Conservation (phyloP, 2,888 invertebrate genomes). For the Ferdinandea cuprea region DNA sequence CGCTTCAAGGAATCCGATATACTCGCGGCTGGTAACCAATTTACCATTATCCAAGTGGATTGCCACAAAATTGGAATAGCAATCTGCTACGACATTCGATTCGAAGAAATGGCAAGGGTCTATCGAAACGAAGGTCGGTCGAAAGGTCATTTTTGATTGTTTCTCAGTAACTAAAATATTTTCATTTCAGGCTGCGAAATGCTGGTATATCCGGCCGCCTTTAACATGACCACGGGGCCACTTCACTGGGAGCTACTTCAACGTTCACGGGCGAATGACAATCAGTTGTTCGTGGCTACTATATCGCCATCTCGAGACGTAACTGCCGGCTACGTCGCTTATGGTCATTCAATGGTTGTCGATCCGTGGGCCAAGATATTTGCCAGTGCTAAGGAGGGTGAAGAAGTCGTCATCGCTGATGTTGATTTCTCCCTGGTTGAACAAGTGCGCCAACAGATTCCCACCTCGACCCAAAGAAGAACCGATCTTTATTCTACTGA, state of each 20-base stretch:
- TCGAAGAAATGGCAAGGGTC: constrained; percentile 92
- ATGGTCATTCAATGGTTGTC: constrained; percentile 93
- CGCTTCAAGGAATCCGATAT: constrained; percentile 96
- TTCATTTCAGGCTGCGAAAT: constrained; percentile 89
- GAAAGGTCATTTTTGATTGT: neutral
- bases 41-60: constrained; percentile 89
- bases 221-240: constrained; percentile 98
- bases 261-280: constrained; percentile 92
- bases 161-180: neutral
- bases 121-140: constrained; percentile 85
- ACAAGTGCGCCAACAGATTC: constrained; percentile 92
- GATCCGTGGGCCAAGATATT: constrained; percentile 91
- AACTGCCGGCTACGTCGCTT: constrained; percentile 93
- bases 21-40: constrained; percentile 88
- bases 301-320: constrained; percentile 92
- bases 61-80: constrained; percentile 92
- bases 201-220: constrained; percentile 96
- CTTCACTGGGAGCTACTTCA: constrained; percentile 95
- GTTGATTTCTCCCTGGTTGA: constrained; percentile 89
- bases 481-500: constrained; percentile 86
- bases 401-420: constrained; percentile 89
- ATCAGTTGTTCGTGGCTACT: constrained; percentile 93
- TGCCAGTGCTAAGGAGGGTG: constrained; percentile 87
- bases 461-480: constrained; percentile 89
- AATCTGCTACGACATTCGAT: constrained; percentile 97